Percentiles rank a stretch among this genome's conserved stretches.
These are phyloP conservation scores for Drosophila pandora DNA, from an alignment of 1,140 invertebrate genomes.

Conservation along the genomic window DNA sequence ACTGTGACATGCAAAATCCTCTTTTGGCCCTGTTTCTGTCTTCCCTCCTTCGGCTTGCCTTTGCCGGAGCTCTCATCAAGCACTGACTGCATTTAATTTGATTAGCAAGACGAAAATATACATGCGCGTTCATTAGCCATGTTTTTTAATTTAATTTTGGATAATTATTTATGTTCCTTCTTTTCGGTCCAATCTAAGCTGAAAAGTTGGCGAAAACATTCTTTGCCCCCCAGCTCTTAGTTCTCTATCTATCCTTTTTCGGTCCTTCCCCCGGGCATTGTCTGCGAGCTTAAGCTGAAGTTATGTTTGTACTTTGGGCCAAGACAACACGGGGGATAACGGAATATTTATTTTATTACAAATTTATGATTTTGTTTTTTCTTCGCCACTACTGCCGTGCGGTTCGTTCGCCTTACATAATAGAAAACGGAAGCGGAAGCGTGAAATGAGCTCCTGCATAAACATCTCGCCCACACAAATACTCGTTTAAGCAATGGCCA, in stretches of 20 bases:
- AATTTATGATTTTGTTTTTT: slow-evolving; percentile 83
- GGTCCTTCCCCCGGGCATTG: slow-evolving; percentile 10
- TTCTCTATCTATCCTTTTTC: neutral
- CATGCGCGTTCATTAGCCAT: slow-evolving; percentile 55
- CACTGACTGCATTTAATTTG: slow-evolving; percentile 71
- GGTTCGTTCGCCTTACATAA: slow-evolving; percentile 42
- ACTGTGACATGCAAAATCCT: slow-evolving; percentile 39
- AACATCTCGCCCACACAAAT: slow-evolving; percentile 54
- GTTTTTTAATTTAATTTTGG: slow-evolving; percentile 66
- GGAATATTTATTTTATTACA: slow-evolving; percentile 80
- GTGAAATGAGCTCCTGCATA: slow-evolving; percentile 81
- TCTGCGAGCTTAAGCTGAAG: slow-evolving; percentile 59
- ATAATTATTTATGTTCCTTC: slow-evolving; percentile 49
- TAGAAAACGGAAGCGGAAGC: slow-evolving; percentile 78
- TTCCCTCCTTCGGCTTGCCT: slow-evolving; percentile 1
- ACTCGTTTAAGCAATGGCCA: slow-evolving; percentile 40
- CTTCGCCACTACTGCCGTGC: slow-evolving; percentile 4
- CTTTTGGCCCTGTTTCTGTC: slow-evolving; percentile 13
- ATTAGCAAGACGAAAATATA: slow-evolving; percentile 61
- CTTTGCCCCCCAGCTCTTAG: slow-evolving; percentile 8
- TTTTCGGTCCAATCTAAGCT: slow-evolving; percentile 17
- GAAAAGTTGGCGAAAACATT: slow-evolving; percentile 49
- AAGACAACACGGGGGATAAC: slow-evolving; percentile 58
- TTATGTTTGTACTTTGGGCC: slow-evolving; percentile 58
- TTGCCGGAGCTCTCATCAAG: slow-evolving; percentile 30